Conservation (phyloP, 2,888 invertebrate genomes). For the Agrilus biguttatus region DNA sequence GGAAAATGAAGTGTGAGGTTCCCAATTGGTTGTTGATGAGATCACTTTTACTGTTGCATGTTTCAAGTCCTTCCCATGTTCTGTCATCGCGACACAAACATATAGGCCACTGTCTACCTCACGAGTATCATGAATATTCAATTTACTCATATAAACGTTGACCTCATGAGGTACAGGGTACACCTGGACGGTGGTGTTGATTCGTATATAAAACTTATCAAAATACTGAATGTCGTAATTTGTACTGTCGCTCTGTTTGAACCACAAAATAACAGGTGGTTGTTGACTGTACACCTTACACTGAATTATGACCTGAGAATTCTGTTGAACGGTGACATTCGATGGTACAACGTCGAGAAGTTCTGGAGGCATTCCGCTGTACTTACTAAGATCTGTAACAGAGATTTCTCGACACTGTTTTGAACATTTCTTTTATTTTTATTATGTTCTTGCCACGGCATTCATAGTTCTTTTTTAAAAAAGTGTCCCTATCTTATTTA, state of each 20-base stretch:
- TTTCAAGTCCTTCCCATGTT: slow-evolving; percentile 20
- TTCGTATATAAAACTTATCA: slow-evolving; percentile 20
- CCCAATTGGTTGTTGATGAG: slow-evolving; percentile 10
- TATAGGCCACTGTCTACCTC: slow-evolving; percentile 24
- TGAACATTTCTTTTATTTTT: no score
- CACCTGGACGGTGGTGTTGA: slow-evolving; percentile 13
- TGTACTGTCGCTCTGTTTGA: slow-evolving; percentile 21
- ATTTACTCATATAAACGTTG: slow-evolving; percentile 22
- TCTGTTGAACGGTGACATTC: slow-evolving; percentile 18
- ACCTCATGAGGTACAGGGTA: slow-evolving; percentile 17
- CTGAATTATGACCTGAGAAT: slow-evolving; percentile 23
- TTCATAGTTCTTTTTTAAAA: no score
- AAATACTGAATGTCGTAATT: slow-evolving; percentile 21
- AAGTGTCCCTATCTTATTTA: no score
- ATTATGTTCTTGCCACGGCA: no score
- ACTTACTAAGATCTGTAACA: slow-evolving; percentile 14
- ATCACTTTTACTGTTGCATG: slow-evolving; percentile 18
- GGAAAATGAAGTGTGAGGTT: slow-evolving; percentile 15
- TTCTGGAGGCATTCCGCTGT: slow-evolving; percentile 17
- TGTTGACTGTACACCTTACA: slow-evolving; percentile 25
- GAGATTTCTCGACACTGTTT: no score
- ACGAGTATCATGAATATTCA: slow-evolving; percentile 22
- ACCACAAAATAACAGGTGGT: slow-evolving; percentile 25
- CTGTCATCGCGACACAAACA: slow-evolving; percentile 24
- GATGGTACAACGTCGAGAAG: slow-evolving; percentile 20